Evolutionary conservation across 2,888 invertebrate genomes (phyloP).

Genomic region (Neoaliturus tenellus): DNA sequence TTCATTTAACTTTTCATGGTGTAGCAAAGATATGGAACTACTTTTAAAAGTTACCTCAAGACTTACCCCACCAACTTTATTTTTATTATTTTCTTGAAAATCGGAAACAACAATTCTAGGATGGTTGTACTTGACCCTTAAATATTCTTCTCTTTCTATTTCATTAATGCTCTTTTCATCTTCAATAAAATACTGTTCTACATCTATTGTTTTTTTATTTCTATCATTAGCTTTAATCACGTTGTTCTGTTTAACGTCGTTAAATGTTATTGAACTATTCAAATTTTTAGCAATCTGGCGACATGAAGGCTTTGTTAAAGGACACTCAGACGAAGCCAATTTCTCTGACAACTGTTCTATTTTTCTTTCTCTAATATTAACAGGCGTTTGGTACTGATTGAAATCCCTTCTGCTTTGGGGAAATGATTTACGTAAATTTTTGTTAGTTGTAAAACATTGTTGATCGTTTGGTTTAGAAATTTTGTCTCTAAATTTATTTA

Average conservation of each 20-base stretch:
- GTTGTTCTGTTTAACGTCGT: neutral
- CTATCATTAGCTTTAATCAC: neutral
- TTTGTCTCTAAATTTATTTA: neutral
- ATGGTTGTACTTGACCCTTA: neutral
- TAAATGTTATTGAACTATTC: slow-evolving; percentile 9
- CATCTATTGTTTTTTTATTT: neutral
- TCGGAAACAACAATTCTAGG: slow-evolving; percentile 13
- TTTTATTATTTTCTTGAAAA: neutral
- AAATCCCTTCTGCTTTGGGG: neutral
- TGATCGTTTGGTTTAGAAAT: neutral
- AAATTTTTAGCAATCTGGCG: slow-evolving; percentile 1
- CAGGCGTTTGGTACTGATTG: neutral
- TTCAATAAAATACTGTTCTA: neutral
- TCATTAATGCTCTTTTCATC: neutral
- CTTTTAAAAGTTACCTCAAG: neutral
- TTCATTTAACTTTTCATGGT: too few relatives aligned
- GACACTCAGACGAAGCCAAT: neutral
- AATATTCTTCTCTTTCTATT: neutral
- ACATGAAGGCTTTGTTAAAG: slow-evolving; percentile 3
- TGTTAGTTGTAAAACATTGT: neutral
- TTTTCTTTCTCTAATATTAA: slow-evolving; percentile 20
- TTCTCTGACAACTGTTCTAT: neutral
- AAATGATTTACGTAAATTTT: neutral
- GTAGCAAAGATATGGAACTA: too few relatives aligned
- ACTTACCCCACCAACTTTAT: neutral